A percentile compares a stretch with the other conserved stretches of the same genome.
Conservation (phyloP, 1,140 invertebrate genomes). For the Aphis gossypii region DNA sequence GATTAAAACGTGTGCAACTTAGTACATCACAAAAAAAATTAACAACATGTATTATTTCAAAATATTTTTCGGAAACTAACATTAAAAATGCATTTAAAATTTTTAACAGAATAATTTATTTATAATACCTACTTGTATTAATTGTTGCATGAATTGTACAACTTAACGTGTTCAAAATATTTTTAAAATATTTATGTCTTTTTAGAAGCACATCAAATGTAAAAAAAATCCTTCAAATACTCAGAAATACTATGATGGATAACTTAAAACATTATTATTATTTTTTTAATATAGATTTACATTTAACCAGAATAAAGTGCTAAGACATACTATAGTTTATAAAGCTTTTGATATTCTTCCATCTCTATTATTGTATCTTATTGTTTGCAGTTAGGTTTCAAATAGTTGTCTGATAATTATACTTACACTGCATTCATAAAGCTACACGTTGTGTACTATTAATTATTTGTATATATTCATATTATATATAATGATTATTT, state of each 20-base stretch:
- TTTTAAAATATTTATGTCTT: neutral
- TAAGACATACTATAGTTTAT: neutral
- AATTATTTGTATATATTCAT: neutral
- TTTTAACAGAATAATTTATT: neutral
- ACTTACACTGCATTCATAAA: neutral
- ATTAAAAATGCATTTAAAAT: neutral
- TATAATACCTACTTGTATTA: neutral
- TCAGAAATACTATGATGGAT: neutral
- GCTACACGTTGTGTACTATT: neutral
- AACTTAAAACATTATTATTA: neutral
- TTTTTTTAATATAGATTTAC: neutral
- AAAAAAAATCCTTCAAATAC: neutral
- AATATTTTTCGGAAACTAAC: neutral
- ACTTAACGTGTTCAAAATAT: too few species aligned
- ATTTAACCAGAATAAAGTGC: neutral
- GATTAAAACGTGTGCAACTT: neutral
- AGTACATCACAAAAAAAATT: too few species aligned
- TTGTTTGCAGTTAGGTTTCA: neutral
- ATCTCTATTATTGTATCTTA: neutral
- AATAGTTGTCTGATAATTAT: neutral
- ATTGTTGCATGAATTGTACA: neutral
- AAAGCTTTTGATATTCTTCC: neutral
- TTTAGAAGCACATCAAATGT: neutral
- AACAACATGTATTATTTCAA: neutral
- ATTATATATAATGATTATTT: neutral